Evolutionary conservation across 2,888 invertebrate species (phyloP).

Genomic region (Drosophila pegasa): DNA sequence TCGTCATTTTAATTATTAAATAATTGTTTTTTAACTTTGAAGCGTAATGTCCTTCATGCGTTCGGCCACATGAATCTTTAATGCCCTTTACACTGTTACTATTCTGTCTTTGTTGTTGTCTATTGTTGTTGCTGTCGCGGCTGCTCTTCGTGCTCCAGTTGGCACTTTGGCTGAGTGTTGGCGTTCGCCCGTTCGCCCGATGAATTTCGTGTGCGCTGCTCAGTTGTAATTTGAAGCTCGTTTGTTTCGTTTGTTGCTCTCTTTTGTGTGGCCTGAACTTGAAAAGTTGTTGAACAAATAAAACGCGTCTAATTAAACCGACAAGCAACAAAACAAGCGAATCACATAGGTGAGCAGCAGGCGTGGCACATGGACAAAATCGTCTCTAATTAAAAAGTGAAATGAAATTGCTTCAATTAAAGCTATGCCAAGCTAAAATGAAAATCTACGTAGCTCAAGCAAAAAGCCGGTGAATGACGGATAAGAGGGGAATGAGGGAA

Average conservation of each 20-base stretch:
- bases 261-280: conserved; percentile 70
- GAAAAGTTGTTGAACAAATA: conserved; percentile 62
- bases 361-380: conserved; percentile 31
- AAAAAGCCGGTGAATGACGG: conserved; percentile 18
- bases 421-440: conserved; percentile 19
- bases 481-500: not conserved
- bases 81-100: conserved; percentile 48
- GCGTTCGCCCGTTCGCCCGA: conserved; percentile 56
- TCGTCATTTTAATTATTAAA: conserved; percentile 38
- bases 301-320: conserved; percentile 7
- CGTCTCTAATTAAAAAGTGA: conserved; percentile 43
- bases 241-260: conserved; percentile 66
- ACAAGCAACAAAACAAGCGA: not conserved
- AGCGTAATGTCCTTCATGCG: conserved; percentile 41
- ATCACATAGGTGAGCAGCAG: conserved; percentile 47
- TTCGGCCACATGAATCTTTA: conserved; percentile 60
- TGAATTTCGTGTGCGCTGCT: conserved; percentile 61
- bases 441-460: conserved; percentile 9
- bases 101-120: conserved; percentile 3
- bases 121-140: conserved; percentile 15
- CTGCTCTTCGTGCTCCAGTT: conserved; percentile 72
- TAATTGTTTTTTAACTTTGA: conserved; percentile 38
- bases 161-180: conserved; percentile 47
- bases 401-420: conserved; percentile 49
- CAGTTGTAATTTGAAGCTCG: conserved; percentile 81